phyloP scores from a whole-genome alignment of 2,888 invertebrate species.

The Dolichopus griseipennis region DNA sequence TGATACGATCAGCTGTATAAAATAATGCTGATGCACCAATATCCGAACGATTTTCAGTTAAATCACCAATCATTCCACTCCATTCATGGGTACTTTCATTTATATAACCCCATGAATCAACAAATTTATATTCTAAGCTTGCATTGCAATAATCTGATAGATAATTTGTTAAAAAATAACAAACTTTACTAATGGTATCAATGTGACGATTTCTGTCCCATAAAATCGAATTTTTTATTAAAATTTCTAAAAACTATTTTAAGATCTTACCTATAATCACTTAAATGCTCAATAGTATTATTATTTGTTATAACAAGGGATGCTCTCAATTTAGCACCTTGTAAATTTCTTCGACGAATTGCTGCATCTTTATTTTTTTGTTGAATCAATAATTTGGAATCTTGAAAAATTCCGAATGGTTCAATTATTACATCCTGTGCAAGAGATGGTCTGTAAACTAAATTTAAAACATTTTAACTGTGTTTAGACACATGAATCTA shows the following conservation, averaged over 20 bases:
- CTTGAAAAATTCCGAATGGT: slow-evolving; percentile 21
- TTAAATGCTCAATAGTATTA: slow-evolving; percentile 51
- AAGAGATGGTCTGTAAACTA: slow-evolving; percentile 24
- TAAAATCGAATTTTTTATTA: background rate
- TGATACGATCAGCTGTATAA: slow-evolving; percentile 52
- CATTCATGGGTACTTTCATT: slow-evolving; percentile 47
- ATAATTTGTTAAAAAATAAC: slow-evolving; percentile 52
- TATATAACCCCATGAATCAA: slow-evolving; percentile 54
- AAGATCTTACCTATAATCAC: slow-evolving; percentile 49
- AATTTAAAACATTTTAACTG: background rate
- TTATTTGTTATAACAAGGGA: slow-evolving; percentile 54
- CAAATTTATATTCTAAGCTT: slow-evolving; percentile 46
- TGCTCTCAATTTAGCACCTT: slow-evolving; percentile 45
- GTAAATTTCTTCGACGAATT: slow-evolving; percentile 45
- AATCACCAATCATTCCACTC: slow-evolving; percentile 58
- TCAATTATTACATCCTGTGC: slow-evolving; percentile 20
- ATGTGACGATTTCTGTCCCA: slow-evolving; percentile 40
- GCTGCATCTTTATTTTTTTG: slow-evolving; percentile 15
- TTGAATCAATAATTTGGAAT: slow-evolving; percentile 19
- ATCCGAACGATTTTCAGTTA: slow-evolving; percentile 51
- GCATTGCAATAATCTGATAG: slow-evolving; percentile 51
- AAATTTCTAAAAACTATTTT: background rate
- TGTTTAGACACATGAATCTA: no score
- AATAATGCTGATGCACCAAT: slow-evolving; percentile 59
- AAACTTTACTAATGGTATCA: slow-evolving; percentile 57